Evolutionary conservation across 2,797 vertebrate species (phyloP).

Genomic region (Periophthalmus magnuspinnatus): DNA sequence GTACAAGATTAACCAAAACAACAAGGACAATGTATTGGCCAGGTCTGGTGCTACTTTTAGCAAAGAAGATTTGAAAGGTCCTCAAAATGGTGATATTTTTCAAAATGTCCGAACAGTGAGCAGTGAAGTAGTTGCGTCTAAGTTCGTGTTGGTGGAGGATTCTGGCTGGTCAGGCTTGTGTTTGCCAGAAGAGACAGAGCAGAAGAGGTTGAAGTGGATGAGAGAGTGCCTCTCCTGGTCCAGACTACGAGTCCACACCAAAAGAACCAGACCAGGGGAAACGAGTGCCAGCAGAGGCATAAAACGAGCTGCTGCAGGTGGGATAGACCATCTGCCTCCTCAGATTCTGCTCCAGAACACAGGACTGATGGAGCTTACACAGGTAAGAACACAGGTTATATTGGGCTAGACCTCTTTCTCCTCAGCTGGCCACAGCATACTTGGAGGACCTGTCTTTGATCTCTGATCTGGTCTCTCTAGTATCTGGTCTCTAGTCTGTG

Average conservation of each 20-base stretch:
- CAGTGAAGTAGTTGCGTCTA: not conserved
- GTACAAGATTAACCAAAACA: not conserved
- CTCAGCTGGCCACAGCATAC: too few species aligned
- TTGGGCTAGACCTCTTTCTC: too few species aligned
- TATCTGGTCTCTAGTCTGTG: too few species aligned
- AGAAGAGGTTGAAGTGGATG: slow-evolving; percentile 86
- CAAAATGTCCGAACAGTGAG: not conserved
- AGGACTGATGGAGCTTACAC: slow-evolving; percentile 75
- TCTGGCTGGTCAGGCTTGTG: not conserved
- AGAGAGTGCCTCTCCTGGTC: slow-evolving; percentile 83
- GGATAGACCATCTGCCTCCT: slow-evolving; percentile 57
- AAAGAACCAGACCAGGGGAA: slow-evolving; percentile 63
- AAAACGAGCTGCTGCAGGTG: slow-evolving; percentile 41
- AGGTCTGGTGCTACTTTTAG: too few species aligned
- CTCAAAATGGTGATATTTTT: too few species aligned
- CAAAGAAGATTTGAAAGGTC: not conserved
- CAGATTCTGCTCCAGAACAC: slow-evolving; percentile 75
- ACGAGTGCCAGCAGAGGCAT: slow-evolving; percentile 29
- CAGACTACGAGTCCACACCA: slow-evolving; percentile 60
- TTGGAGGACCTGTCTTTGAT: not conserved
- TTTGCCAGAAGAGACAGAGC: slow-evolving; percentile 74
- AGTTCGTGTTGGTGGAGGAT: not conserved
- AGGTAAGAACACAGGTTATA: slow-evolving; percentile 74
- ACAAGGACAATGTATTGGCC: not conserved
- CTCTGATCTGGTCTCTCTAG: too few species aligned